phyloP scores from a whole-genome alignment of 2,113 vertebrate genomes.

The Cichladusa arquata region DNA sequence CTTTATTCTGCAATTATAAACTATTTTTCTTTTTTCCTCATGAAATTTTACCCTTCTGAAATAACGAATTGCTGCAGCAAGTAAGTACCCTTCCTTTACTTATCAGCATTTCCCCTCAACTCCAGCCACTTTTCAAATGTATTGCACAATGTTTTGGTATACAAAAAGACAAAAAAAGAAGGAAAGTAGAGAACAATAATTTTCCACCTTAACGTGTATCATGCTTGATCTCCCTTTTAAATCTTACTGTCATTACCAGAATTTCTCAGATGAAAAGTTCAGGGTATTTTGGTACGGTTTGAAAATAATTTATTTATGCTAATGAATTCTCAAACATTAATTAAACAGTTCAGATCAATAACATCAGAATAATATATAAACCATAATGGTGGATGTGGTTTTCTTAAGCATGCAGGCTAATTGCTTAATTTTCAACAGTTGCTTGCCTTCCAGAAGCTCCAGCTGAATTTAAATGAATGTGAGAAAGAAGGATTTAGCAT shows the following conservation, averaged over 20 bases:
- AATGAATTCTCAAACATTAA: neutral
- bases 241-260: neutral
- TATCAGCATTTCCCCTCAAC: neutral
- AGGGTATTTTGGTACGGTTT: neutral
- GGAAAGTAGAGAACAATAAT: neutral
- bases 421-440: slow-evolving; percentile 39
- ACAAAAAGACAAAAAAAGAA: neutral
- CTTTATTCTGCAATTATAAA: neutral
- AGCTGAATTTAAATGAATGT: slow-evolving; percentile 37
- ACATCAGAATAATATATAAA: neutral
- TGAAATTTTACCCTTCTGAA: neutral
- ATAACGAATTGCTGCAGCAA: neutral
- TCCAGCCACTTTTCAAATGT: neutral
- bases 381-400: neutral
- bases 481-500: slow-evolving; percentile 32
- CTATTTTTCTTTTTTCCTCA: neutral
- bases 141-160: neutral
- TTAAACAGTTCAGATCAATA: neutral
- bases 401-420: neutral
- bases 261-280: neutral
- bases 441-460: slow-evolving; percentile 7
- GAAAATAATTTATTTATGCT: neutral
- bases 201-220: neutral
- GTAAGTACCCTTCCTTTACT: neutral
- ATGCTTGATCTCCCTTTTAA: neutral